A percentile compares a stretch with the other conserved stretches of the same genome.
Evolutionary conservation across 2,113 vertebrate genomes (phyloP).

Genomic region (Nycticebus coucang): DNA sequence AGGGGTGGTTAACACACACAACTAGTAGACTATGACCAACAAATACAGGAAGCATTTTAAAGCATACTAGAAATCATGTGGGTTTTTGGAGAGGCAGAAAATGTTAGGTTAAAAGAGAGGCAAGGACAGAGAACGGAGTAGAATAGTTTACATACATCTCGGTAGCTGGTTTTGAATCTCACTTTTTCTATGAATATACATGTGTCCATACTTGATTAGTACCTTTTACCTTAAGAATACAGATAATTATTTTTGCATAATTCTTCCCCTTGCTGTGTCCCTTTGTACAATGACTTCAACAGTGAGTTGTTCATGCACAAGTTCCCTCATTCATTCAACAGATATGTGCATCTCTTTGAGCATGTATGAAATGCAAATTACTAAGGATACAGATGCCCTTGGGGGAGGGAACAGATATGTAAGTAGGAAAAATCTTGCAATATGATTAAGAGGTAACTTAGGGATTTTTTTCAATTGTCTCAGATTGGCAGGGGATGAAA

Average conservation of each 20-base stretch:
- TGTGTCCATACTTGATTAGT: neutral
- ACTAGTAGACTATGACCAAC: neutral
- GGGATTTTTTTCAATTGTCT: neutral
- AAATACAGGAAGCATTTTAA: neutral
- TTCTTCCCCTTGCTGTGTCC: neutral
- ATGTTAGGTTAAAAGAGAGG: neutral
- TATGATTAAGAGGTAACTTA: neutral
- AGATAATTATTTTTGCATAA: neutral
- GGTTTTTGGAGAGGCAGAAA: neutral
- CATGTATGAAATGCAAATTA: neutral
- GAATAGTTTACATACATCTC: no score
- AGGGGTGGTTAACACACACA: neutral
- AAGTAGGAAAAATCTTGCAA: neutral
- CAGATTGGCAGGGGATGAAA: neutral
- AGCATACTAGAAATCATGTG: neutral
- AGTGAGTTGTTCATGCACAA: neutral
- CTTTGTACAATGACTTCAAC: neutral
- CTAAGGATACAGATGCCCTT: neutral
- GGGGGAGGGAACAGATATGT: neutral
- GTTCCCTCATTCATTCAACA: neutral
- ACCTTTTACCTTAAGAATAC: neutral
- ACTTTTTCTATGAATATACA: neutral
- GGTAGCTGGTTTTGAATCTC: neutral
- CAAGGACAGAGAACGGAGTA: neutral
- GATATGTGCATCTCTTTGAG: neutral